phyloP scores from a whole-genome alignment of 2,797 vertebrate genomes.

The Sebastes vulpes region DNA sequence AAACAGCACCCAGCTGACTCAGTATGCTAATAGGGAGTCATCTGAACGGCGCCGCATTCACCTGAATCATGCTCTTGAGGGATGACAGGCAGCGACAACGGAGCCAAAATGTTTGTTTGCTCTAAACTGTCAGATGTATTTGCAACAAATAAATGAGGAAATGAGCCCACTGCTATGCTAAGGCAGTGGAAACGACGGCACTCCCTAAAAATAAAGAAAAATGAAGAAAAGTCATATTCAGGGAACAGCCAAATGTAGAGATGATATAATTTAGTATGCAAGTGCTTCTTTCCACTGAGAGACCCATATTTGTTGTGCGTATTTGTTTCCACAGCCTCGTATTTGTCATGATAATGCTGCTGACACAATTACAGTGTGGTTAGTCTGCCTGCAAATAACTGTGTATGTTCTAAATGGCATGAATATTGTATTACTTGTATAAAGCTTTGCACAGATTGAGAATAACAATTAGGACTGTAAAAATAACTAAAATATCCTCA shows the following conservation, averaged over 20 bases:
- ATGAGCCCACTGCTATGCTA: not conserved
- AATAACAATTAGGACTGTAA: not conserved
- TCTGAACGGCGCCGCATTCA: constrained; percentile 32
- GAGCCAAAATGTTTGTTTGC: constrained; percentile 28
- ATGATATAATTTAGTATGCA: constrained; percentile 1
- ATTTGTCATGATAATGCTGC: constrained; percentile 14
- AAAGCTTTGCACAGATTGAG: not conserved
- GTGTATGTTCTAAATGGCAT: not conserved
- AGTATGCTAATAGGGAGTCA: constrained; percentile 43
- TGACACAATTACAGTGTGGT: constrained; percentile 1
- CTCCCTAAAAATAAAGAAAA: not conserved
- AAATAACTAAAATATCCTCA: not conserved
- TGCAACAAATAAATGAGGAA: constrained; percentile 19
- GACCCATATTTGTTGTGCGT: constrained; percentile 8
- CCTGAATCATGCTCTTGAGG: constrained; percentile 43
- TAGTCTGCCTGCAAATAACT: not conserved
- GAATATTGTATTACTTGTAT: not conserved
- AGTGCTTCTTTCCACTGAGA: constrained; percentile 1
- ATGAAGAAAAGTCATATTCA: not conserved
- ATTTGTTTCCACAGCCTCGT: constrained; percentile 13
- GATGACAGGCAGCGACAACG: constrained; percentile 38
- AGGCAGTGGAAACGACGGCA: not conserved
- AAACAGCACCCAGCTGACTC: constrained; percentile 55
- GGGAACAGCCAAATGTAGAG: not conserved
- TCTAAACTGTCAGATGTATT: constrained; percentile 47